These are phyloP conservation scores for Proctacanthus coquilletti DNA, from an alignment of 1,140 invertebrate species.

Conservation along the genomic window DNA sequence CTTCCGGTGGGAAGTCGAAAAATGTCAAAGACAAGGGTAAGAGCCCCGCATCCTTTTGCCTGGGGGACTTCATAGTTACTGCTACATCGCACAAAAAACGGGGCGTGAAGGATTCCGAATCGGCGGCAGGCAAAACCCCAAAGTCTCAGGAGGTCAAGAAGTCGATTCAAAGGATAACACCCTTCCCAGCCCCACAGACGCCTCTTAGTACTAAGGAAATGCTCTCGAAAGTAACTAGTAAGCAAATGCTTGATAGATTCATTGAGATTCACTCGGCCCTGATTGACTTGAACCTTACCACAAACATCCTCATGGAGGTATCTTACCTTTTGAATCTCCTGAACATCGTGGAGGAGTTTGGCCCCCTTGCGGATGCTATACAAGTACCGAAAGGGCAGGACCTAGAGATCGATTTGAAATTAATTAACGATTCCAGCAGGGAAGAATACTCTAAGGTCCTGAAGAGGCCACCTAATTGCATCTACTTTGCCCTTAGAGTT, in stretches of 20 bases:
- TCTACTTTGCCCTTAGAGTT: slow-evolving; percentile 18
- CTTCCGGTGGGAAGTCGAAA: too few species aligned
- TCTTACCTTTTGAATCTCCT: slow-evolving; percentile 20
- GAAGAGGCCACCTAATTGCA: slow-evolving; percentile 13
- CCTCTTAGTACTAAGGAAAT: not conserved
- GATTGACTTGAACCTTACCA: slow-evolving; percentile 19
- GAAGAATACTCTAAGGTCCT: not conserved
- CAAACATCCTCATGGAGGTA: slow-evolving; percentile 23
- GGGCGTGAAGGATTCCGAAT: slow-evolving; percentile 9
- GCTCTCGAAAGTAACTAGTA: slow-evolving; percentile 1
- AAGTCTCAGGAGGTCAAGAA: not conserved
- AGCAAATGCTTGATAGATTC: slow-evolving; percentile 9
- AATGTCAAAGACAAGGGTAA: too few species aligned
- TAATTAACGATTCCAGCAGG: not conserved
- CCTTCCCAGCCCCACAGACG: too few species aligned
- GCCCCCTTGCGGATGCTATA: not conserved
- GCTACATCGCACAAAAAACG: not conserved
- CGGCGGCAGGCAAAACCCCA: not conserved
- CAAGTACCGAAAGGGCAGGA: not conserved
- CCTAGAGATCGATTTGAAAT: not conserved
- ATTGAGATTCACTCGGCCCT: slow-evolving; percentile 18
- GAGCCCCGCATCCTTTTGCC: too few species aligned
- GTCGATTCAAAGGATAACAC: slow-evolving; percentile 1
- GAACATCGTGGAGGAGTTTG: slow-evolving; percentile 10
- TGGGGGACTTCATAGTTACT: not conserved